Conservation (phyloP, 2,888 invertebrate genomes). For the Malacosoma neustria region DNA sequence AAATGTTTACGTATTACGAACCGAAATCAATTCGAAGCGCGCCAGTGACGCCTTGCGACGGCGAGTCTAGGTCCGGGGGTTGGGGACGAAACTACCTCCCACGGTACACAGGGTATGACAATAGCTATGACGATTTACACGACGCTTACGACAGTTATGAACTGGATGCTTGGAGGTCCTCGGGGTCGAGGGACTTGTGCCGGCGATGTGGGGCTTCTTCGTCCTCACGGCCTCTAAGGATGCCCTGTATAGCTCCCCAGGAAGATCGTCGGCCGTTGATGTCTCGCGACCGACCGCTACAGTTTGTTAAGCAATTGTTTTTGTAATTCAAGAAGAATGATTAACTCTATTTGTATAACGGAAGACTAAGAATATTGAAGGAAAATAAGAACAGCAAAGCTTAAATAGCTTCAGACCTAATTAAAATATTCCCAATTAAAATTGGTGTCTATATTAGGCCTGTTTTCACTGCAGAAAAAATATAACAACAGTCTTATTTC, state of each 20-base stretch:
- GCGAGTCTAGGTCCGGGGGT: slow-evolving; percentile 42
- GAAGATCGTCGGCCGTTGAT: slow-evolving; percentile 27
- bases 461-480: too few species aligned
- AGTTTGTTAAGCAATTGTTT: slow-evolving; percentile 56
- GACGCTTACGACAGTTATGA: slow-evolving; percentile 9
- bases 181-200: slow-evolving; percentile 36
- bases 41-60: slow-evolving; percentile 64
- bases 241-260: slow-evolving; percentile 35
- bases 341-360: too few species aligned
- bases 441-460: too few species aligned
- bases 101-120: slow-evolving; percentile 29
- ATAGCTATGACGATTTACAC: slow-evolving; percentile 28
- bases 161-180: slow-evolving; percentile 35
- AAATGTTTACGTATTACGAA: slow-evolving; percentile 33
- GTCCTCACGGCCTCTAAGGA: slow-evolving; percentile 43
- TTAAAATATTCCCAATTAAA: too few species aligned
- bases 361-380: too few species aligned
- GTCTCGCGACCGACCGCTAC: slow-evolving; percentile 54
- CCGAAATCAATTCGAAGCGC: slow-evolving; percentile 56
- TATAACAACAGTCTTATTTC: too few species aligned
- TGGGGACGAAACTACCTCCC: slow-evolving; percentile 25
- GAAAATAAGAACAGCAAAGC: too few species aligned
- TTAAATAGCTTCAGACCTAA: too few species aligned
- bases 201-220: slow-evolving; percentile 51
- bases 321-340: slow-evolving; percentile 16